Evolutionary conservation across 2,888 invertebrate species (phyloP).

Genomic region (Drosophila paramelanica): DNA sequence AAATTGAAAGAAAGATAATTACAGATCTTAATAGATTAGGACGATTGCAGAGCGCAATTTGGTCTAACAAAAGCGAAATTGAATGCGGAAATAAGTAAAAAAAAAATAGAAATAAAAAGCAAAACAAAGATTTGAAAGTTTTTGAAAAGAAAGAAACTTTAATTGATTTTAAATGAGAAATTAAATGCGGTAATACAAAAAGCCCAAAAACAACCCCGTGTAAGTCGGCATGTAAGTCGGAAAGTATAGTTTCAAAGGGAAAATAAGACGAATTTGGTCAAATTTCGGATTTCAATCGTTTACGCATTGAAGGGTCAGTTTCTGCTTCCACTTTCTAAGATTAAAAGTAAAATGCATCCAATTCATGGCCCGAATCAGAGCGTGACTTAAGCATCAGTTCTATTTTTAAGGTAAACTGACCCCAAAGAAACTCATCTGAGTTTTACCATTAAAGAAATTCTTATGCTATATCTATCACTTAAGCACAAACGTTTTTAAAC

Average conservation of each 20-base stretch:
- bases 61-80: constrained; percentile 26
- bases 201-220: constrained; percentile 9
- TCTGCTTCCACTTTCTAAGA: constrained; percentile 50
- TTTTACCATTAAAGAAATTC: not conserved
- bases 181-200: constrained; percentile 41
- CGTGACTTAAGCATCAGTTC: constrained; percentile 1
- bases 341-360: not conserved
- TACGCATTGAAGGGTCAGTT: constrained; percentile 19
- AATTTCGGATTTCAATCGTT: constrained; percentile 11
- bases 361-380: constrained; percentile 5
- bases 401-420: not conserved
- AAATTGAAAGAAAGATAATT: constrained; percentile 14
- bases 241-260: constrained; percentile 20
- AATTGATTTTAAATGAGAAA: constrained; percentile 73
- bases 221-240: constrained; percentile 18
- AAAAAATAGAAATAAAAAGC: constrained; percentile 19
- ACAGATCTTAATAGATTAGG: constrained; percentile 14
- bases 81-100: constrained; percentile 41
- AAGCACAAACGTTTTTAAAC: not conserved
- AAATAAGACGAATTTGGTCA: constrained; percentile 13
- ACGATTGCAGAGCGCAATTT: constrained; percentile 19
- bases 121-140: constrained; percentile 24
- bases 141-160: constrained; percentile 56
- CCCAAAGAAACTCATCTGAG: not conserved
- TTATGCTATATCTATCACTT: not conserved